Conservation (phyloP, 2,888 invertebrate genomes). For the Desoria tigrina region DNA sequence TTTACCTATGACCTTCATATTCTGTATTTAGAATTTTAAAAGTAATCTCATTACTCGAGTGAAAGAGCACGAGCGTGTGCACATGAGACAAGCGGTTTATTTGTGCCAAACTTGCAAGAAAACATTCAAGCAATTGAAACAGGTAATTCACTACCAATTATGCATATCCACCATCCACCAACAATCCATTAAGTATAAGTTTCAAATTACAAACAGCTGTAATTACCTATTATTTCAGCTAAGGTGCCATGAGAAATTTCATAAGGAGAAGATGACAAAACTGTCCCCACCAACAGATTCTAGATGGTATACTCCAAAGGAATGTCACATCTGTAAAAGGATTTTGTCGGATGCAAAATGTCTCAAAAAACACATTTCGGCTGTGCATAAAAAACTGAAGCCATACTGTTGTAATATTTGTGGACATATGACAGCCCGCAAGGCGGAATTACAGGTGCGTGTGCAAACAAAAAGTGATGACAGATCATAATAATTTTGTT, state of each 20-base stretch:
- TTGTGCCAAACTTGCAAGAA: conserved; percentile 49
- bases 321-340: conserved; percentile 69
- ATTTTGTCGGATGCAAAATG: conserved; percentile 70
- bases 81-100: conserved; percentile 35
- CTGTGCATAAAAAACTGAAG: conserved; percentile 72
- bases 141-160: too few relatives aligned
- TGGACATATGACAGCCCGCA: conserved; percentile 70
- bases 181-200: too few relatives aligned
- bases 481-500: neutral
- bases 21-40: conserved; percentile 44
- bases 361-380: conserved; percentile 69
- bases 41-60: conserved; percentile 44
- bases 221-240: conserved; percentile 40
- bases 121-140: conserved; percentile 50
- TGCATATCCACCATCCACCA: too few relatives aligned
- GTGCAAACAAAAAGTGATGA: too few relatives aligned
- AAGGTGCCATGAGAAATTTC: conserved; percentile 51
- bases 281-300: conserved; percentile 47
- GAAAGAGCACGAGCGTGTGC: conserved; percentile 49
- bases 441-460: conserved; percentile 61
- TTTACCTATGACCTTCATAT: too few relatives aligned
- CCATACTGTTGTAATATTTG: conserved; percentile 75
- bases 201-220: too few relatives aligned
- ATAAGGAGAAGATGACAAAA: conserved; percentile 48
- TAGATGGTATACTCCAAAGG: conserved; percentile 64